phyloP scores from a whole-genome alignment of 2,113 vertebrate genomes.

The Dascyllus trimaculatus region DNA sequence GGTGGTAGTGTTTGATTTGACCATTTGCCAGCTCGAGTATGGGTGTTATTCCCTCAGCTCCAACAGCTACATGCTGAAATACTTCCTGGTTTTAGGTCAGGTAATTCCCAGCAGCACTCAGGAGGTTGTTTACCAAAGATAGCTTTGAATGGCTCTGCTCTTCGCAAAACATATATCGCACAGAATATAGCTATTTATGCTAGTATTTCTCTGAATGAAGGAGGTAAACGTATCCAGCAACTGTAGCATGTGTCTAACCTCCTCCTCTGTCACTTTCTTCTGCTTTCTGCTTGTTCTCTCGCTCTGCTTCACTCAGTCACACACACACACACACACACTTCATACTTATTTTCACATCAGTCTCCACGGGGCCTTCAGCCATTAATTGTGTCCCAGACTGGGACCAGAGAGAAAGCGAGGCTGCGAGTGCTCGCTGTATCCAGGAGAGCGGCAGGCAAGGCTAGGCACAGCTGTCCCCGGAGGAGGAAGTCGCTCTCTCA shows the following conservation, averaged over 20 bases:
- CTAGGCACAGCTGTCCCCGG: constrained; percentile 73
- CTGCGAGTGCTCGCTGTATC: constrained; percentile 49
- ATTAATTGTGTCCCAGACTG: constrained; percentile 79
- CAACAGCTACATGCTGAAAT: constrained; percentile 57
- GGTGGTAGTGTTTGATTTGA: constrained; percentile 64
- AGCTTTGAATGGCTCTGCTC: constrained; percentile 21
- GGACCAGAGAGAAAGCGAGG: constrained; percentile 52
- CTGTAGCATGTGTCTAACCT: constrained; percentile 13
- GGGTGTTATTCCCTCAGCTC: constrained; percentile 61
- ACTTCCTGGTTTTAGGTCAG: constrained; percentile 49
- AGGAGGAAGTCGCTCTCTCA: constrained; percentile 69
- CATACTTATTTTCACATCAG: constrained; percentile 72
- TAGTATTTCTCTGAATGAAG: constrained; percentile 14
- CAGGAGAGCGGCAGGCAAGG: constrained; percentile 68
- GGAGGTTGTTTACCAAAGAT: constrained; percentile 49
- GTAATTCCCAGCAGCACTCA: constrained; percentile 52
- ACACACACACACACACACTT: constrained; percentile 44
- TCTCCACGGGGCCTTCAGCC: constrained; percentile 61
- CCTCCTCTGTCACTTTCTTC: constrained; percentile 1
- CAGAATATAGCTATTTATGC: neutral
- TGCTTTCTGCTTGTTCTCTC: neutral
- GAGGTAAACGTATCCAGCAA: constrained; percentile 1
- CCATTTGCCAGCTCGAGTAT: constrained; percentile 58
- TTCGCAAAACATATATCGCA: constrained; percentile 24
- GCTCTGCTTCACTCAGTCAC: constrained; percentile 58